These are phyloP conservation scores for Benthochromis sp. DNA, from an alignment of 2,113 vertebrate species.

Conservation along the genomic window DNA sequence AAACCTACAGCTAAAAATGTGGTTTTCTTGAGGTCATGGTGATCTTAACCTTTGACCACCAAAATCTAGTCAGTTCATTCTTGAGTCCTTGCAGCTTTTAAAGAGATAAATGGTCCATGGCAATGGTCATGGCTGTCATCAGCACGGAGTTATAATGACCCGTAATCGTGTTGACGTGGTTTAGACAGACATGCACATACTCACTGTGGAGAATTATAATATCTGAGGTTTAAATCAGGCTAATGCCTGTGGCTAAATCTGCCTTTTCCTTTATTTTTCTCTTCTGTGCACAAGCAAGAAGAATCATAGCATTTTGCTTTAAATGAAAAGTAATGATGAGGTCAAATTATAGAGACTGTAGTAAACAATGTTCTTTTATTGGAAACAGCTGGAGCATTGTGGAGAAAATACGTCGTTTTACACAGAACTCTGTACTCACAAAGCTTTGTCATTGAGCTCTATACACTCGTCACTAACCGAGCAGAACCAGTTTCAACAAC, in stretches of 20 bases:
- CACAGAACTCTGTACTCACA: background rate
- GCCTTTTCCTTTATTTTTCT: background rate
- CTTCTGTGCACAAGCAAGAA: background rate
- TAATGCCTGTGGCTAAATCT: background rate
- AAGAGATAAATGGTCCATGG: background rate
- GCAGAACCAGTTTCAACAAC: background rate
- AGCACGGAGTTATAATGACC: background rate
- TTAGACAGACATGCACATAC: background rate
- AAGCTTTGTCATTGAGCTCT: background rate
- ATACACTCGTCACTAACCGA: background rate
- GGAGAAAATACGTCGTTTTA: background rate
- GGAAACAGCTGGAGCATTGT: background rate
- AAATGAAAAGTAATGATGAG: background rate
- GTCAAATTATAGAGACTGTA: background rate
- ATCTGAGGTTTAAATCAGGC: background rate
- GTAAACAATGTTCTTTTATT: background rate
- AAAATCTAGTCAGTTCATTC: background rate
- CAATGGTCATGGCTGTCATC: background rate
- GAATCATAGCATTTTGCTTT: background rate
- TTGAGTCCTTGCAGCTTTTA: background rate
- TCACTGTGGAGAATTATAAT: background rate
- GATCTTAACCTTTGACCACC: background rate
- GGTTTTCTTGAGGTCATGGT: background rate
- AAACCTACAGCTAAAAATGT: background rate
- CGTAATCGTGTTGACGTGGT: background rate